Evolutionary conservation across 2,797 vertebrate species (phyloP), one percentile per base, ranked within the genome.

Genomic region (Philypnodon macrostomus): DNA sequence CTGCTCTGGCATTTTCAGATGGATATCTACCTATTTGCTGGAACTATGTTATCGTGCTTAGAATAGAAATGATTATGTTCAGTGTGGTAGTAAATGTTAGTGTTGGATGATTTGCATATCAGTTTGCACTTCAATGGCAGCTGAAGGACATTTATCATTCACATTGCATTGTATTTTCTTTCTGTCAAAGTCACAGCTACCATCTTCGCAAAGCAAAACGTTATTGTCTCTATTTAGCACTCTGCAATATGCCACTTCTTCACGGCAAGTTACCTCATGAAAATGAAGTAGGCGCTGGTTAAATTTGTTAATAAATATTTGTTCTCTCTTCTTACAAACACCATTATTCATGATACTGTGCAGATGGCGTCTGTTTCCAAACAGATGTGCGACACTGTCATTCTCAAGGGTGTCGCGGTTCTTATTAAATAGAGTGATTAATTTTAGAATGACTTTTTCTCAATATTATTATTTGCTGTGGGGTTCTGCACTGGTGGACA

Each of bases 381-480:
- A 54, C 83, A 85, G 82, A 85, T 88, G 83, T 75, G 71, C 19
- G 10, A 74, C 68, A 53, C 49, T 66, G 41, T 63, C 62, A 53
- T 75, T 75, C 58, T 81, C 77, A 86, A 81, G 83, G 86, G 72
- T 70, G 53, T 47, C 46, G 58, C 57, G 65, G 18, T 13, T 58
- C 53, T 73, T 75, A 67, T 75, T 81, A 85, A 83, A 80, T 75
- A 66, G 74, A 81, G 74, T 82, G 61, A 86, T 87, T 85, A 58
- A 79, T 83, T 79, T 71, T 69, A 14, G 58, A 68, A 73, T 67
- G 58, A 17, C 15, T 72, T 74, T 75, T 73, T 71, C 40, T 38
- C 70, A 65, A 47, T 40, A 30, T 80, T 40, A 30, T 80, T 77
- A 63, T 77, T 80, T 71, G 60, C 54, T 5, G 2, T 61, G 45